Base-by-base conservation (phyloP, 1,140 invertebrate species). In the Acromyrmex charruanus region DNA sequence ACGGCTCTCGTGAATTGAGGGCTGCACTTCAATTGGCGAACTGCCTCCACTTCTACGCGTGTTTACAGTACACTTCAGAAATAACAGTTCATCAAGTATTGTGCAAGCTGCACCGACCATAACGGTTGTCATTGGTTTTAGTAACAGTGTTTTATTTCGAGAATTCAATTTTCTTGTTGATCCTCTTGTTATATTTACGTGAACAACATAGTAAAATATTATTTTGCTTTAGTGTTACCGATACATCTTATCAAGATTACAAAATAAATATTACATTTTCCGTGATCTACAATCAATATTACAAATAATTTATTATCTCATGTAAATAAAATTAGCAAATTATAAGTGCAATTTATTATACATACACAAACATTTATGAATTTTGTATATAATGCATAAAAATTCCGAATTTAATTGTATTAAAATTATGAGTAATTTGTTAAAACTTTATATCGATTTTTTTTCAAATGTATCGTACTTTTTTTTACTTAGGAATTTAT, bases 21-120 rank as follows among this genome's bases (percentile, higher is more conserved):
- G 21, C 14, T 58, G 77, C 49, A 35, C 63, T 14, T 68, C 61
- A 80, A 53, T 53, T 53, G 49, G 39, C 25, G 61, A 80, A 59
- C 44, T 31, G 31, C 31, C 44, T 28, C 21, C 16, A 44, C 10
- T 71, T 31, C 31, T 35, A 14, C 31, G 21, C 1, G 31, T 39
- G 16, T 69, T 81, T 81, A 81, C 77, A 68, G 49, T 69, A 18
- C 21, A 69, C 21, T 80, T 80, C 77, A 80, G 28, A 80, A 80
- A 35, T 55, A 39, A 81, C 65, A 51, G 44, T 51, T 65, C 39
- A 25, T 49, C 16, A 49, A 79, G 16, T 51, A 53, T 65, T 63
- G 39, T 14, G 44, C 25, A 65, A 49, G 35, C n/a, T 39, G 31
- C 4, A 25, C n/a, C n/a, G 14, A 6, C 16, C 39, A 25, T 51